Conservation (phyloP, 2,113 vertebrate species). For the Sinocyclocheilus anophthalmus region DNA sequence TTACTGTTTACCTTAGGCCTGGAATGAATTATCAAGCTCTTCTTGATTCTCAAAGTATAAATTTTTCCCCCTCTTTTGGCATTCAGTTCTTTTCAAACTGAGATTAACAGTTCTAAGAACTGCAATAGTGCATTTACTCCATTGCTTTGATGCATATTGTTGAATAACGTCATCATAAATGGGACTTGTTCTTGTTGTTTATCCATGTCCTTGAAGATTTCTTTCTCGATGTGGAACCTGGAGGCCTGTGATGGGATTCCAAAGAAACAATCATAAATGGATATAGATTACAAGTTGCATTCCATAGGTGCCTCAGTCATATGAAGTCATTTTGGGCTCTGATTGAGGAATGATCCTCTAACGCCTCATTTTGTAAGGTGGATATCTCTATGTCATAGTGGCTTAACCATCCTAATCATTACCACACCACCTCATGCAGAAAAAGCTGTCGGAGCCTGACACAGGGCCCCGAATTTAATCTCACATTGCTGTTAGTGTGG, state of each 20-base stretch:
- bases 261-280: slow-evolving; percentile 66
- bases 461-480: slow-evolving; percentile 52
- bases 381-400: slow-evolving; percentile 74
- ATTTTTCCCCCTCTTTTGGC: background rate
- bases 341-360: slow-evolving; percentile 74
- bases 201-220: background rate
- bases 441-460: slow-evolving; percentile 34
- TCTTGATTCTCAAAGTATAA: too few species aligned
- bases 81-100: background rate
- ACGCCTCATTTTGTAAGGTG: slow-evolving; percentile 65
- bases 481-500: slow-evolving; percentile 55
- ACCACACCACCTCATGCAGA: slow-evolving; percentile 69
- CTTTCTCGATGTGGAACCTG: slow-evolving; percentile 29
- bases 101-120: background rate
- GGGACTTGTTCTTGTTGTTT: background rate
- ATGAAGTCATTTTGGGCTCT: slow-evolving; percentile 73
- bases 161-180: background rate
- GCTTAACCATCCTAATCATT: slow-evolving; percentile 76
- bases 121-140: background rate
- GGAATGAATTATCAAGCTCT: slow-evolving; percentile 9
- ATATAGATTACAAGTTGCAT: slow-evolving; percentile 75
- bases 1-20: slow-evolving; percentile 32
- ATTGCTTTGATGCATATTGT: background rate
- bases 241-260: slow-evolving; percentile 58
- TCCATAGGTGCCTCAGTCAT: slow-evolving; percentile 73